A percentile compares a stretch with the other conserved stretches of the same genome.
Conservation (phyloP, 2,888 invertebrate species). For the Chymomyza fuscimana region DNA sequence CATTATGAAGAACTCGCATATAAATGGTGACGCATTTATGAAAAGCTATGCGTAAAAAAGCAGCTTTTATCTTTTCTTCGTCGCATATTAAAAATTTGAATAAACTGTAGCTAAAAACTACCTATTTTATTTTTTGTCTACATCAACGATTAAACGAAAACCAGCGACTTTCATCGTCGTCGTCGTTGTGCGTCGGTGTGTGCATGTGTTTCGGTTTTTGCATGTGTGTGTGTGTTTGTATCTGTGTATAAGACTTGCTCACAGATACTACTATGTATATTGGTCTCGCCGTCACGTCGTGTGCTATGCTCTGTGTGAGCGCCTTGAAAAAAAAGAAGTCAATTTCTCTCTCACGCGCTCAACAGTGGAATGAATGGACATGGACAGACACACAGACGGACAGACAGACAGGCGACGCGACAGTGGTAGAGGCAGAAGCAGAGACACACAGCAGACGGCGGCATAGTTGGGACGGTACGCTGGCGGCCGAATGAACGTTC, state of each 20-base stretch:
- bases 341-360: constrained; percentile 43
- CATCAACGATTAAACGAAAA: constrained; percentile 76
- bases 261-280: constrained; percentile 16
- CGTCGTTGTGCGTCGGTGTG: constrained; percentile 50
- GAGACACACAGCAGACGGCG: constrained; percentile 22
- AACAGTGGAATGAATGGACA: constrained; percentile 57
- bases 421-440: not conserved
- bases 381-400: not conserved
- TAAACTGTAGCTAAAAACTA: constrained; percentile 58
- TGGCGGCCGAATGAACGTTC: constrained; percentile 37
- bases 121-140: constrained; percentile 73
- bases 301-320: constrained; percentile 37
- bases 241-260: constrained; percentile 10
- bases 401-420: not conserved
- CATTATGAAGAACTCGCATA: not conserved
- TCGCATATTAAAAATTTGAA: constrained; percentile 38
- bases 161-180: constrained; percentile 74
- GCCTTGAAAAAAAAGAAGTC: constrained; percentile 57
- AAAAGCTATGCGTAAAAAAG: constrained; percentile 2
- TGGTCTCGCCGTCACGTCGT: constrained; percentile 40
- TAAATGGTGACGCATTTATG: constrained; percentile 5
- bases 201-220: constrained; percentile 31
- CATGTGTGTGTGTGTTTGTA: constrained; percentile 29
- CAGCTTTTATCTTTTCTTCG: constrained; percentile 1
- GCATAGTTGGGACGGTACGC: constrained; percentile 28